Evolutionary conservation across 2,888 invertebrate genomes (phyloP).

Genomic region (Epicampocera succincta): DNA sequence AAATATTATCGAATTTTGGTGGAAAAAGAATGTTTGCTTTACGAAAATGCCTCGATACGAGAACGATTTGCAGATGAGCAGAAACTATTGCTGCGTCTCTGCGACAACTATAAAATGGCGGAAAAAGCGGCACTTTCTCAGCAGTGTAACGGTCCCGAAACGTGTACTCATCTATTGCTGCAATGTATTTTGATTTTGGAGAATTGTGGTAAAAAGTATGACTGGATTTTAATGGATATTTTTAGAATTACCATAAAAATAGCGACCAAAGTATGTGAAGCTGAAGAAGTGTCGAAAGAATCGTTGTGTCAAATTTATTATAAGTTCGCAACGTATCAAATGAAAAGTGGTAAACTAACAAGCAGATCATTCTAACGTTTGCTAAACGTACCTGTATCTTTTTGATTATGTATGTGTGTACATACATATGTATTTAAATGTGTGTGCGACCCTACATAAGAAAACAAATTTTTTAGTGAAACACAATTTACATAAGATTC

Average conservation of each 20-base stretch:
- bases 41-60: constrained; percentile 72
- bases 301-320: constrained; percentile 75
- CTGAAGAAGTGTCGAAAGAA: constrained; percentile 72
- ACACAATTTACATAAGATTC: no score
- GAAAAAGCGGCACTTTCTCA: constrained; percentile 72
- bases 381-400: not conserved
- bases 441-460: no score
- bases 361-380: no score
- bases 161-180: constrained; percentile 72
- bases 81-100: constrained; percentile 72
- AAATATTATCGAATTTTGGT: constrained; percentile 74
- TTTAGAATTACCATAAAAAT: constrained; percentile 73
- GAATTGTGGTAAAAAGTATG: constrained; percentile 72
- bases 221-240: constrained; percentile 74
- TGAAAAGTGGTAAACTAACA: constrained; percentile 46
- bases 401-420: not conserved
- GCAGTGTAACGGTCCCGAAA: constrained; percentile 70
- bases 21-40: constrained; percentile 73
- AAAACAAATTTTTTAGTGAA: no score
- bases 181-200: constrained; percentile 74
- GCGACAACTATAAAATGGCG: constrained; percentile 75
- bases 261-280: constrained; percentile 69
- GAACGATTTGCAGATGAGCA: constrained; percentile 72
- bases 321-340: constrained; percentile 71
- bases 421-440: not conserved